Evolutionary conservation across 2,797 vertebrate genomes (phyloP), one percentile per base, ranked within the genome.

Genomic region (Hydrolagus colliei): DNA sequence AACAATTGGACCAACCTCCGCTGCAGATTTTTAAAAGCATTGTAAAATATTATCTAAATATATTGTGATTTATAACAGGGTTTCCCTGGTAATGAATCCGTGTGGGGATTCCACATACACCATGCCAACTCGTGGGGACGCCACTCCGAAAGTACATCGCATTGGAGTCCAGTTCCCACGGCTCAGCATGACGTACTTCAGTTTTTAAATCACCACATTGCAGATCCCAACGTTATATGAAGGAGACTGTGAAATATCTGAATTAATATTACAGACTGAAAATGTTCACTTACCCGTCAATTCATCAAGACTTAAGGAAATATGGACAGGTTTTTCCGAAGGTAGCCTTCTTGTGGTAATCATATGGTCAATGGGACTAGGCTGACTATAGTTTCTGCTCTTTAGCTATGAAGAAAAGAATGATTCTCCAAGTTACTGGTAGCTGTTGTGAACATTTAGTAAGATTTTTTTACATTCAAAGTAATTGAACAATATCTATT

Each of bases 261-360:
- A 71, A 35, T 84, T 84, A 32, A 84, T 18, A 84, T 84, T 84
- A 67, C 10, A 18, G 41, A 84, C 16, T 84, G 32, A 86, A 52
- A 13, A 76, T 35, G 59, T 41, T 72, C 52, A 32, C 62, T 87
- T 95, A 98, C 98, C 97, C 96, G 96, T 89, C 88, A 95, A 92
- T 87, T 96, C 91, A 88, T 94, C 94, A 59, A 99, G 96, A 93
- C 97, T 99, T 95, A 99, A 98, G 91, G 97, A 95, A 87, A 99
- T 99, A 93, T 96, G 93, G 89, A 98, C 95, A 88, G 95, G 95
- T 94, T 96, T 97, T 91, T 98, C 97, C 87, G 96, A 95, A 92
- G 96, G 95, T 91, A 98, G 93, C 93, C 96, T 95, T 94, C 96
- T 93, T 92, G 97, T 96, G 94, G 96, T 97, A 95, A 99, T 97